Conservation (phyloP, 2,113 vertebrate species). For the Crotalus viridis region DNA sequence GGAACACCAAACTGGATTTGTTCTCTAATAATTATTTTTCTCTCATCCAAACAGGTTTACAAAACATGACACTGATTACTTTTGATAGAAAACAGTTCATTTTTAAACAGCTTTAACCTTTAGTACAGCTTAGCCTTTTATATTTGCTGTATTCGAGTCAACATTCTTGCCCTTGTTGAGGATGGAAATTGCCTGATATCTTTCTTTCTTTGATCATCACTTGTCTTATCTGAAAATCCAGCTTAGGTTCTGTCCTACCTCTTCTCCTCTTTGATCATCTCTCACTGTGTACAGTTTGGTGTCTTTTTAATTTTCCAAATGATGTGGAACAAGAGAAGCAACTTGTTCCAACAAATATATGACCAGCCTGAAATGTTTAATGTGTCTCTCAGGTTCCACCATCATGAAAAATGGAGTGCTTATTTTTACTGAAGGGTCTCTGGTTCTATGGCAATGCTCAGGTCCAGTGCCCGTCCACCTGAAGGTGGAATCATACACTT, state of each 20-base stretch:
- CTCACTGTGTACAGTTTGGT: neutral
- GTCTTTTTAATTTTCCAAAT: neutral
- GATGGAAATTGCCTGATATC: neutral
- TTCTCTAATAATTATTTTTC: neutral
- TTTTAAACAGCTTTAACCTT: neutral
- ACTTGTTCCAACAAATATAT: neutral
- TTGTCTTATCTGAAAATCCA: neutral
- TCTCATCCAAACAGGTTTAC: neutral
- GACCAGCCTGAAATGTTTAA: neutral
- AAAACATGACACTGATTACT: neutral
- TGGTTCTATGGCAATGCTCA: neutral
- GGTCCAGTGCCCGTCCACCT: neutral
- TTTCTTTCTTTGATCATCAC: neutral
- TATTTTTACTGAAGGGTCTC: neutral
- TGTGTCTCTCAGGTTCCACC: neutral
- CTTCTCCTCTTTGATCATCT: neutral
- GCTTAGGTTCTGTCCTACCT: neutral
- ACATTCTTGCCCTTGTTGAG: neutral
- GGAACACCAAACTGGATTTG: neutral
- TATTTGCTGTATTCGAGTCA: neutral
- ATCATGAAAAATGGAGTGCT: neutral
- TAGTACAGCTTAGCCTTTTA: neutral
- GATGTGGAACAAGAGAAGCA: neutral
- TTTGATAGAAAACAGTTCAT: neutral
- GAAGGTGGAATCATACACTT: neutral